Percentiles rank a stretch among this genome's conserved stretches.
Evolutionary conservation across 1,140 invertebrate species (phyloP).

Genomic region (Mercenaria mercenaria): DNA sequence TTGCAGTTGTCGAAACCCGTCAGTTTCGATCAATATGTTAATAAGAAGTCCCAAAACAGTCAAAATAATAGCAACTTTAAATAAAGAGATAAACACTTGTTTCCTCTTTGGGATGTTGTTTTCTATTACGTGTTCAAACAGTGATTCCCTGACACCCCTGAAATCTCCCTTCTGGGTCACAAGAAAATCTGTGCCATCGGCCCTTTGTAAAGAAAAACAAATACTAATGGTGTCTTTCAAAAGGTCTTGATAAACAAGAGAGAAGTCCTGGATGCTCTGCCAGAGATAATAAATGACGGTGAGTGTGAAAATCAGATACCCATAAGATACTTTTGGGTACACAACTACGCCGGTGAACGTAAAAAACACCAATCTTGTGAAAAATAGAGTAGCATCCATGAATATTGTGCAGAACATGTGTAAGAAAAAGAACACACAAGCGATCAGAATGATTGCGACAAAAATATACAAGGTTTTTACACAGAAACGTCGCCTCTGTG

Average conservation of each 20-base stretch:
- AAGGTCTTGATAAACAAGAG: slow-evolving; percentile 28
- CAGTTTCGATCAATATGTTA: slow-evolving; percentile 41
- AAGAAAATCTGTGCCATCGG: background rate
- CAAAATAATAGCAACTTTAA: slow-evolving; percentile 10
- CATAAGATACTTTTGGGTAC: slow-evolving; percentile 36
- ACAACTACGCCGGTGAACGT: slow-evolving; percentile 45
- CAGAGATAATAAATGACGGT: slow-evolving; percentile 47
- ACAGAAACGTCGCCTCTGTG: background rate
- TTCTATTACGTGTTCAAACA: slow-evolving; percentile 49
- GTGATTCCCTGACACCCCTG: background rate
- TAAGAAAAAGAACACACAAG: slow-evolving; percentile 26
- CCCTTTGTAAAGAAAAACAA: background rate
- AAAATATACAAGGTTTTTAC: background rate
- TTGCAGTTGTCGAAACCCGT: slow-evolving; percentile 22
- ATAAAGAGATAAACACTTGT: slow-evolving; percentile 18
- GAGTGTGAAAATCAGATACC: slow-evolving; percentile 36
- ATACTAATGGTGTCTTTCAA: slow-evolving; percentile 25
- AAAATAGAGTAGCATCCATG: slow-evolving; percentile 29
- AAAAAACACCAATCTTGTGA: slow-evolving; percentile 16
- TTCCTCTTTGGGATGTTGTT: slow-evolving; percentile 31
- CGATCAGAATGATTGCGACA: background rate
- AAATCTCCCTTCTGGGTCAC: background rate
- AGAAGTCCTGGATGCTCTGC: background rate
- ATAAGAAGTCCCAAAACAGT: slow-evolving; percentile 1
- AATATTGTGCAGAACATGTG: slow-evolving; percentile 53